phyloP scores from a whole-genome alignment of 2,113 vertebrate species.

The Cervus canadensis region DNA sequence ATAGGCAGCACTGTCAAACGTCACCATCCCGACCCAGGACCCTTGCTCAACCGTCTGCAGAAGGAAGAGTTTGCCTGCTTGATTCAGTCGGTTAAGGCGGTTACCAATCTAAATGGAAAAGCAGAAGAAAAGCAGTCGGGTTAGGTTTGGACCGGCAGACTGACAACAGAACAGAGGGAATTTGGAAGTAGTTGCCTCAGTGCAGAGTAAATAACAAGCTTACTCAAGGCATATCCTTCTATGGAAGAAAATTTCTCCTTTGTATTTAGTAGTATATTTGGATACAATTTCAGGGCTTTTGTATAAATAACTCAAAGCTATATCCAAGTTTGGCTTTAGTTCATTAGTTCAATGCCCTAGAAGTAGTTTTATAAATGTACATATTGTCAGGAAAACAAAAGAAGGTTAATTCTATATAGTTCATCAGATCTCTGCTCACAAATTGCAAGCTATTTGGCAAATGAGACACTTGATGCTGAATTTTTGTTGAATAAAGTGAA shows the following conservation, averaged over 20 bases:
- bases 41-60: constrained; percentile 73
- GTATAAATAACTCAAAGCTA: not conserved
- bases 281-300: not conserved
- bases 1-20: constrained; percentile 49
- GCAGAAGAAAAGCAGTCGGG: not conserved
- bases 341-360: not conserved
- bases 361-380: not conserved
- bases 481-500: not conserved
- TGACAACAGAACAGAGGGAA: not conserved
- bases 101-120: constrained; percentile 39
- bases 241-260: not conserved
- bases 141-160: not conserved
- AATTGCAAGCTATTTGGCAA: not conserved
- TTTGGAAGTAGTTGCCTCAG: not conserved
- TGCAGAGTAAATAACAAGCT: not conserved
- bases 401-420: not conserved
- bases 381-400: not conserved
- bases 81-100: constrained; percentile 68
- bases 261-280: not conserved
- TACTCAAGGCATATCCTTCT: not conserved
- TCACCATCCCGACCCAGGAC: constrained; percentile 77
- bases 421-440: not conserved
- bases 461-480: not conserved
- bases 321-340: not conserved
- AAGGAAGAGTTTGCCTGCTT: constrained; percentile 79